Conservation (phyloP, 2,888 invertebrate genomes). For the Aphidius colemani region DNA sequence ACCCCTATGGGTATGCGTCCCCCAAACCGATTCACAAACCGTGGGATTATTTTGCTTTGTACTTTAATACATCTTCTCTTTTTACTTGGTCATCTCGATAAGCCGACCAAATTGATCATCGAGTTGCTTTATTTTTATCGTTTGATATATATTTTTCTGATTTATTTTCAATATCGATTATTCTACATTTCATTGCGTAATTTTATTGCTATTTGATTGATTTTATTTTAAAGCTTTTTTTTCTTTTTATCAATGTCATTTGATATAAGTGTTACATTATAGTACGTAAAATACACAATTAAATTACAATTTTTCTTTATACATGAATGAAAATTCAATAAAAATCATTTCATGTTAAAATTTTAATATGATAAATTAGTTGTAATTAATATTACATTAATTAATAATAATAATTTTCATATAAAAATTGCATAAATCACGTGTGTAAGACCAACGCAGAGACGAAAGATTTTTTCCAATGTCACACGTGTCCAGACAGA, state of each 20-base stretch:
- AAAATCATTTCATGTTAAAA: too few relatives aligned
- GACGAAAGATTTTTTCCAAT: conserved; percentile 39
- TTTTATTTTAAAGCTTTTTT: neutral
- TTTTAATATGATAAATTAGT: neutral
- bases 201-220: neutral
- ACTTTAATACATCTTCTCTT: conserved; percentile 10
- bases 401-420: too few relatives aligned
- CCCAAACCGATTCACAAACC: conserved; percentile 12
- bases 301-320: neutral
- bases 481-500: conserved; percentile 53
- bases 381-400: neutral
- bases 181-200: too few relatives aligned
- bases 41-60: conserved; percentile 15
- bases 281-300: too few relatives aligned
- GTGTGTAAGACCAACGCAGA: conserved; percentile 44
- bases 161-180: too few relatives aligned
- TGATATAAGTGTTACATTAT: neutral
- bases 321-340: neutral
- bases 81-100: conserved; percentile 13
- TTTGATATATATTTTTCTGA: neutral
- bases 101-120: conserved; percentile 15
- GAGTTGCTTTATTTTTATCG: neutral
- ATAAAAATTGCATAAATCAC: conserved; percentile 2
- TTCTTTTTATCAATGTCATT: neutral
- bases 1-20: neutral